Percentiles rank a stretch among this genome's conserved stretches.
Evolutionary conservation across 2,888 invertebrate genomes (phyloP).

Genomic region (Abrostola triplasia): DNA sequence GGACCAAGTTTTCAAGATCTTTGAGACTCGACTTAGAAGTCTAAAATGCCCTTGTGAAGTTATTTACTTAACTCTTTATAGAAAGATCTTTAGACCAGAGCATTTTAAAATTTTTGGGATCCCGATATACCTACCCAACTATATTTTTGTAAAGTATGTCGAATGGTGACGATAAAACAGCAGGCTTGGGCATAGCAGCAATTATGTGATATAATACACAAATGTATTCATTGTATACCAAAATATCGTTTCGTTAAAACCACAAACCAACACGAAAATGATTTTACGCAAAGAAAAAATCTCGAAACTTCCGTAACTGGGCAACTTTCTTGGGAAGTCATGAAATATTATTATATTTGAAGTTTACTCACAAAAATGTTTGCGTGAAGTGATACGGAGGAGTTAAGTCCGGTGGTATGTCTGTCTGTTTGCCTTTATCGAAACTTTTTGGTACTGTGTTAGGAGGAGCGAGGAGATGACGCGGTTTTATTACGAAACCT

Average conservation of each 20-base stretch:
- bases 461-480: constrained; percentile 16
- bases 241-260: not conserved
- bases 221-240: constrained; percentile 2
- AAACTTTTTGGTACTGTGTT: constrained; percentile 6
- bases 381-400: constrained; percentile 48
- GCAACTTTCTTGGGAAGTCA: constrained; percentile 43
- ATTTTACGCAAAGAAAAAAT: constrained; percentile 35
- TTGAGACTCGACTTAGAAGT: too few species aligned
- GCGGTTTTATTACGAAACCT: constrained; percentile 11
- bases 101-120: too few species aligned
- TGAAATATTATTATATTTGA: constrained; percentile 58
- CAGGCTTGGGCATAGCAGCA: too few species aligned
- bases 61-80: too few species aligned
- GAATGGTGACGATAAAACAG: too few species aligned
- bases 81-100: too few species aligned
- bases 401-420: constrained; percentile 58
- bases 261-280: constrained; percentile 30
- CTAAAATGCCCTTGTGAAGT: too few species aligned
- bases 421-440: constrained; percentile 59
- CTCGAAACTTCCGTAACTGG: constrained; percentile 36
- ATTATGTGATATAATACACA: too few species aligned
- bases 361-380: constrained; percentile 51
- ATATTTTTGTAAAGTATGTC: too few species aligned
- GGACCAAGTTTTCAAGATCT: too few species aligned
- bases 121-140: too few species aligned